Evolutionary conservation across 2,113 vertebrate genomes (phyloP).

Genomic region (Caranx ignobilis): DNA sequence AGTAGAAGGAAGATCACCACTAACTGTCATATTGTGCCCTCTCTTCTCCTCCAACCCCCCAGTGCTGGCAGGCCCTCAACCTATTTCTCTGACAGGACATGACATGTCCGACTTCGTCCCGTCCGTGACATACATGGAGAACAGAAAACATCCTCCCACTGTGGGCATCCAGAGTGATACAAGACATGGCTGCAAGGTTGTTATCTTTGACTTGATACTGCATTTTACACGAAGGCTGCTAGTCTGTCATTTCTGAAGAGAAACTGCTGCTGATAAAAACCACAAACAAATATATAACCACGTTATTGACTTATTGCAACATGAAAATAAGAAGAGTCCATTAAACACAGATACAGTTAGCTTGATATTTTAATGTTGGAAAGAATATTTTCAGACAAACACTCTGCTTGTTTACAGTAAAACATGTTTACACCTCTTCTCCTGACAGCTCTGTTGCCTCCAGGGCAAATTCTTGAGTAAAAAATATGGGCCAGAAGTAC

Average conservation of each 20-base stretch:
- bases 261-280: neutral
- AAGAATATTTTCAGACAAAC: conserved; percentile 30
- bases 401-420: conserved; percentile 48
- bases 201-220: neutral
- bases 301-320: neutral
- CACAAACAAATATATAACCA: neutral
- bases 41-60: neutral
- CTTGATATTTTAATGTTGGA: conserved; percentile 14
- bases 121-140: conserved; percentile 10
- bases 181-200: neutral
- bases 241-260: neutral
- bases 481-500: conserved; percentile 20
- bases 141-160: conserved; percentile 41
- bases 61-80: conserved; percentile 7
- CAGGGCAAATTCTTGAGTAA: conserved; percentile 37
- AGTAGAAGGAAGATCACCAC: conserved; percentile 13
- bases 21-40: neutral
- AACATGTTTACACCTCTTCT: conserved; percentile 37
- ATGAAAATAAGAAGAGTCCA: neutral
- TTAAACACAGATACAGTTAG: conserved; percentile 34
- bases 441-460: conserved; percentile 17
- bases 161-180: neutral
- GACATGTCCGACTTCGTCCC: conserved; percentile 55
- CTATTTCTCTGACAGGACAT: conserved; percentile 57
- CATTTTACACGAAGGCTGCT: neutral